These are phyloP conservation scores for Aleadryas rufinucha DNA, from an alignment of 2,113 vertebrate genomes.

Conservation along the genomic window DNA sequence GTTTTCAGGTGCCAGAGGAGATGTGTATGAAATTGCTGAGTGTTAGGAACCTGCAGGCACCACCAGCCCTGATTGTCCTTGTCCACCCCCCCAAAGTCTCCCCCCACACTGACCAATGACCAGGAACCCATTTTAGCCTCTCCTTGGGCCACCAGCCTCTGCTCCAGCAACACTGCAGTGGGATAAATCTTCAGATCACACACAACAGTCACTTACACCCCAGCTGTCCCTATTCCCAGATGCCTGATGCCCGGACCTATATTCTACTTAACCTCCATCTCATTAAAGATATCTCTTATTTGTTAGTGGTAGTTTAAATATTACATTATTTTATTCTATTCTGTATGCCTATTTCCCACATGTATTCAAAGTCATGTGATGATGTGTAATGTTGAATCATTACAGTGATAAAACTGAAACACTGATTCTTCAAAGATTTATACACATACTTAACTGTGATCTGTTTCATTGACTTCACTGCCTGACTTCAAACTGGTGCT, in stretches of 20 bases:
- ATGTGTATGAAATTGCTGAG: background rate
- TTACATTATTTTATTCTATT: background rate
- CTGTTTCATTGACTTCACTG: background rate
- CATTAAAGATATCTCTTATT: background rate
- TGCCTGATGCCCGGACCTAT: rapidly evolving
- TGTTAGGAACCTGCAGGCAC: background rate
- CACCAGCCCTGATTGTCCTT: background rate
- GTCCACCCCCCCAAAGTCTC: rapidly evolving
- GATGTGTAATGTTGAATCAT: background rate
- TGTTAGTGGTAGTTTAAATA: background rate
- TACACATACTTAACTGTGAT: background rate
- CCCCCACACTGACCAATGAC: rapidly evolving
- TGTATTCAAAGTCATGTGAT: background rate
- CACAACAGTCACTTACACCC: background rate
- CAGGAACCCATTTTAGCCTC: background rate
- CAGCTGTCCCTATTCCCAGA: background rate
- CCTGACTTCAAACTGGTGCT: background rate
- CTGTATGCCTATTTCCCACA: background rate
- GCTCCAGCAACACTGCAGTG: no score
- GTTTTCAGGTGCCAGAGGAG: background rate
- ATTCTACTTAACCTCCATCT: background rate
- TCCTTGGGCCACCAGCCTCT: background rate
- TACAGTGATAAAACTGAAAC: background rate
- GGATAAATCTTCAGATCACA: background rate
- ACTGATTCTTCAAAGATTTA: background rate